Evolutionary conservation across 1,140 invertebrate species (phyloP), one percentile per base, ranked within the genome.

Genomic region (Propsilocerus akamusi): DNA sequence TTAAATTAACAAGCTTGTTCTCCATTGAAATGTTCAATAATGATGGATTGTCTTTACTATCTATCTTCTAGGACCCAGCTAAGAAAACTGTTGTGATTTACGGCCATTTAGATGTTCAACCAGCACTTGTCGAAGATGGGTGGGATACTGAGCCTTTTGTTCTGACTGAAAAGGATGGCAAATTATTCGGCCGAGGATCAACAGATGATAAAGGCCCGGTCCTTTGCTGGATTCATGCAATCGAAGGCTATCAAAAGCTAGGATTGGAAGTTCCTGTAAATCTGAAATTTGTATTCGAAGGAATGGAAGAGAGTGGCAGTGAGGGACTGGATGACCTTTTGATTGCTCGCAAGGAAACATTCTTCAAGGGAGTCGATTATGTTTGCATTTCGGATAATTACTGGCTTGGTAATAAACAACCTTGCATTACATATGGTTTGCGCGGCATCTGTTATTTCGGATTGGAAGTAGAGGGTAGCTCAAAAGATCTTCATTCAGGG

Each of bases 361-460:
- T 96, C 63, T 72, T 97, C 12, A 72, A 78, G 50, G 74, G 78
- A 62, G 79, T 94, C 1, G 94, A 98, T 65, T 97, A 80, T 70
- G 89, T 97, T 25, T 97, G 93, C 63, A 97, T 99, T 59, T 97
- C 93, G 34, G 96, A 99, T 62, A 99, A 97, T 70, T 99, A 98
- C 61, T 99, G 95, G 96, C 66, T 99, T 17, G 95, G 95, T 6
- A 97, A 84, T 28, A 85, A 80, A 10, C 95, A 95, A 63, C 96
- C 96, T 0, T 99, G 95, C 64, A 77, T 99, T 32, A 98, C 94
- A 2, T 98, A 98, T 71, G 95, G 95, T 5, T 74, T 98, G 0
- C 73, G 93, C 58, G 96, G 96, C 12, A 76, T 97, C 34, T 90
- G 83, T 60, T 97, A 96, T 62, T 99, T 95, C 62, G 78, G 76